phyloP scores from a whole-genome alignment of 2,888 invertebrate species.

The Dynastes maya region DNA sequence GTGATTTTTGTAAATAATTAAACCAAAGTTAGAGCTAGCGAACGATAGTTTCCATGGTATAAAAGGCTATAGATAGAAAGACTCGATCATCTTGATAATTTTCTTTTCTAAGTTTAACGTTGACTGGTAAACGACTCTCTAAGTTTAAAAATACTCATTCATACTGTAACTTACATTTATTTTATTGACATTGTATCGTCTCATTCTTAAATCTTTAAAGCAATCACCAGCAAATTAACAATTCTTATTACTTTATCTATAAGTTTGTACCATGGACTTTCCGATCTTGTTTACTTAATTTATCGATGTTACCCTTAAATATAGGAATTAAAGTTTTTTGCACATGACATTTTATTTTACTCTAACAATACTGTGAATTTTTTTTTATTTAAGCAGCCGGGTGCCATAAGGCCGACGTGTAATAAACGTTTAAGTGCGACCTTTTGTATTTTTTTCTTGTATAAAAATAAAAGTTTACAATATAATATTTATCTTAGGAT shows the following conservation, averaged over 20 bases:
- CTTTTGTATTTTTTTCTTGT: constrained; percentile 49
- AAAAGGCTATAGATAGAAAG: neutral
- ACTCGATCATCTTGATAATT: no score
- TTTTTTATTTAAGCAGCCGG: constrained; percentile 40
- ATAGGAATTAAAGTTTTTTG: constrained; percentile 14
- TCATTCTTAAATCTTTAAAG: no score
- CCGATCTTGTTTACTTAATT: constrained; percentile 31
- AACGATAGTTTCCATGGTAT: constrained; percentile 51
- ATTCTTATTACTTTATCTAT: neutral
- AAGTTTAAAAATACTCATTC: no score
- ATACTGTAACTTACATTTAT: no score
- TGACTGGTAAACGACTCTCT: no score
- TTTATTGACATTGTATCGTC: no score
- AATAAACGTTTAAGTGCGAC: constrained; percentile 42
- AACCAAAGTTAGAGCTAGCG: constrained; percentile 63
- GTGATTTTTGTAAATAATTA: constrained; percentile 66
- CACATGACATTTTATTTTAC: constrained; percentile 15
- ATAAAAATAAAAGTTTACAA: constrained; percentile 47
- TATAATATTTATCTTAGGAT: constrained; percentile 50
- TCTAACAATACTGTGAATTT: neutral
- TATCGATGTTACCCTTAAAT: constrained; percentile 28
- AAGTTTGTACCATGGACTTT: constrained; percentile 7
- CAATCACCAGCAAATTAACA: no score
- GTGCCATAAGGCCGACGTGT: constrained; percentile 49
- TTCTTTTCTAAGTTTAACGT: no score